Conservation (phyloP, 2,888 invertebrate species). For the Bombylius discolor region DNA sequence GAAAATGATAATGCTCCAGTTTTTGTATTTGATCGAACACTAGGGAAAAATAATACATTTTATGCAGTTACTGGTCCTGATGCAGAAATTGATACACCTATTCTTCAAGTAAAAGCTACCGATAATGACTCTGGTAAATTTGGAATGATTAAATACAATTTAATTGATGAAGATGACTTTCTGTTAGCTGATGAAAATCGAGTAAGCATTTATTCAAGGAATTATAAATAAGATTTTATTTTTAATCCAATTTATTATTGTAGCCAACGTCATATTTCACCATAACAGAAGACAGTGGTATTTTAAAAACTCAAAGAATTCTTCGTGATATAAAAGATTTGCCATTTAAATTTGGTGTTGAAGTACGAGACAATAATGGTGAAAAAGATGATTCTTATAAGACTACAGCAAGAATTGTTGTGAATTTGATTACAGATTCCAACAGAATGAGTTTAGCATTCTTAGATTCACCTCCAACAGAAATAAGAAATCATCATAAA, state of each 20-base stretch:
- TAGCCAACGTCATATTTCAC: slow-evolving; percentile 46
- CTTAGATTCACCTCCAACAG: slow-evolving; percentile 58
- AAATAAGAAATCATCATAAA: slow-evolving; percentile 43
- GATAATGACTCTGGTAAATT: slow-evolving; percentile 76
- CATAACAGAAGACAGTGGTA: slow-evolving; percentile 61
- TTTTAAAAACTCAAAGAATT: slow-evolving; percentile 58
- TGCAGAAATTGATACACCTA: slow-evolving; percentile 59
- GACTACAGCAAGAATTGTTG: slow-evolving; percentile 30
- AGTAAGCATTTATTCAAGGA: slow-evolving; percentile 18
- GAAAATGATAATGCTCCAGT: slow-evolving; percentile 81
- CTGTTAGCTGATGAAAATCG: slow-evolving; percentile 23
- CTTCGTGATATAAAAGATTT: slow-evolving; percentile 55
- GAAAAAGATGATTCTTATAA: slow-evolving; percentile 38
- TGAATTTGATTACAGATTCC: slow-evolving; percentile 61
- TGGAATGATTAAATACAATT: slow-evolving; percentile 60
- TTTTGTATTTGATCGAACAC: slow-evolving; percentile 57
- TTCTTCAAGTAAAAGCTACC: slow-evolving; percentile 72
- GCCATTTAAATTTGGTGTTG: slow-evolving; percentile 62
- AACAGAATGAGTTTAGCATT: slow-evolving; percentile 69
- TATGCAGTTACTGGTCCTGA: slow-evolving; percentile 66
- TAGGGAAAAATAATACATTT: slow-evolving; percentile 54
- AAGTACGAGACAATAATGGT: slow-evolving; percentile 42
- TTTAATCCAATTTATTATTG: neutral
- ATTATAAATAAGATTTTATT: neutral
- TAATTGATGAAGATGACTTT: slow-evolving; percentile 33